A percentile compares a stretch with the other conserved stretches of the same genome.
Evolutionary conservation across 1,140 invertebrate genomes (phyloP).

Genomic region (Brachionus paranguensis): DNA sequence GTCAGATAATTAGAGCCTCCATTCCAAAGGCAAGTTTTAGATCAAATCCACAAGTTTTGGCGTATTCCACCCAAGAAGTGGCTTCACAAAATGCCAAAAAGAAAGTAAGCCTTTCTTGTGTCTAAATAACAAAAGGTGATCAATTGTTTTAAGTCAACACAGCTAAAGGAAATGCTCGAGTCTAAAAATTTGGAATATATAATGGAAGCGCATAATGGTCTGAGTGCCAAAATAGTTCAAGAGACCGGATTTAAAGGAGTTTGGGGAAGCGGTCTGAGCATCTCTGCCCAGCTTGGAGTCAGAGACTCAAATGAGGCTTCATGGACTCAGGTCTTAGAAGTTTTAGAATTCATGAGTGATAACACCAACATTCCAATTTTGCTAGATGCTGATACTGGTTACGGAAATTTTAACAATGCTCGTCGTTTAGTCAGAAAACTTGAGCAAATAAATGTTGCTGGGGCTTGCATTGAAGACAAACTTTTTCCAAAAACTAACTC

Average conservation of each 20-base stretch:
- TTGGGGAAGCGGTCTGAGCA: constrained; percentile 57
- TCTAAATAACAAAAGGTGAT: neutral
- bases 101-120: neutral
- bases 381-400: constrained; percentile 58
- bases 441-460: constrained; percentile 56
- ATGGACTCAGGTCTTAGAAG: constrained; percentile 58
- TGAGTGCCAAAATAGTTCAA: constrained; percentile 57
- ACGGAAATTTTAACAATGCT: constrained; percentile 59
- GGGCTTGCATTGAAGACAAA: constrained; percentile 59
- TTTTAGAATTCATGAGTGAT: constrained; percentile 58
- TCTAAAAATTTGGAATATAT: constrained; percentile 55
- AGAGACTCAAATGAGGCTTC: constrained; percentile 58
- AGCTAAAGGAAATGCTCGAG: constrained; percentile 53
- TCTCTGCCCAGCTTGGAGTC: constrained; percentile 56
- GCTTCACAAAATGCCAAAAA: neutral
- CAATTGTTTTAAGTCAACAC: constrained; percentile 50
- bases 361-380: constrained; percentile 56
- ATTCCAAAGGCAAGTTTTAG: neutral
- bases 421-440: constrained; percentile 55
- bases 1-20: neutral
- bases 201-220: constrained; percentile 58
- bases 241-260: constrained; percentile 55
- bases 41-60: neutral
- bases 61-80: neutral
- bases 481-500: constrained; percentile 59